A percentile compares a stretch with the other conserved stretches of the same genome.
phyloP scores from a whole-genome alignment of 1,140 invertebrate genomes.

The Hycleus phaleratus region DNA sequence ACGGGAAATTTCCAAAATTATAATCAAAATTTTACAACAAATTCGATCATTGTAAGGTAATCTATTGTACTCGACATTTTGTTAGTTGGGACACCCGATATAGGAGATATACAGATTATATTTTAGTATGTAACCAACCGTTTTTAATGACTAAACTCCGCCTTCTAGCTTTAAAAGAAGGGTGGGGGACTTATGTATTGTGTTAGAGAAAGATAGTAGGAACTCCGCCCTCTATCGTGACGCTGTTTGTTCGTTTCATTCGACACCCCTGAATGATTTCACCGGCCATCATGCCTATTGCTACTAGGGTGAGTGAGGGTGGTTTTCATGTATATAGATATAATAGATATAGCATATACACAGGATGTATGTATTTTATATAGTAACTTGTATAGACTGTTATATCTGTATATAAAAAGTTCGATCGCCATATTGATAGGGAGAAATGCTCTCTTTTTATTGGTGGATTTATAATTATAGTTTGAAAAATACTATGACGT shows the following conservation, averaged over 20 bases:
- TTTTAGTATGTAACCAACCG: not conserved
- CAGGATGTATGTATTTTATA: slow-evolving; percentile 5
- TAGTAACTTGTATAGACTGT: slow-evolving; percentile 8
- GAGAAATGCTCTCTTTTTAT: slow-evolving; percentile 18
- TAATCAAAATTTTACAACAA: too few relatives aligned
- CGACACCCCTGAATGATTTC: slow-evolving; percentile 7
- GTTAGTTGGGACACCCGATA: too few relatives aligned
- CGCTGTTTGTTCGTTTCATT: slow-evolving; percentile 8
- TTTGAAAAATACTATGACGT: slow-evolving; percentile 7
- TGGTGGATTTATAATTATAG: slow-evolving; percentile 16
- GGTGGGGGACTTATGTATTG: not conserved
- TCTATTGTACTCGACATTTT: too few relatives aligned
- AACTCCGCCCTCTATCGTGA: not conserved
- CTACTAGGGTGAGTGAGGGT: slow-evolving; percentile 18
- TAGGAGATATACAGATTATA: not conserved
- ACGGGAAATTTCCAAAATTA: too few relatives aligned
- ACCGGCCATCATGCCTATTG: slow-evolving; percentile 18
- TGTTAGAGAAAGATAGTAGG: not conserved
- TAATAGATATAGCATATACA: not conserved
- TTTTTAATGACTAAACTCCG: not conserved
- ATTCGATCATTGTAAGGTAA: too few relatives aligned
- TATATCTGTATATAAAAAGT: slow-evolving; percentile 12
- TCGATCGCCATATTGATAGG: slow-evolving; percentile 24
- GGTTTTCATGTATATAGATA: not conserved
- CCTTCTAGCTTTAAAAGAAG: not conserved